Conservation (phyloP, 2,797 vertebrate species). For the Poeciliopsis infans region DNA sequence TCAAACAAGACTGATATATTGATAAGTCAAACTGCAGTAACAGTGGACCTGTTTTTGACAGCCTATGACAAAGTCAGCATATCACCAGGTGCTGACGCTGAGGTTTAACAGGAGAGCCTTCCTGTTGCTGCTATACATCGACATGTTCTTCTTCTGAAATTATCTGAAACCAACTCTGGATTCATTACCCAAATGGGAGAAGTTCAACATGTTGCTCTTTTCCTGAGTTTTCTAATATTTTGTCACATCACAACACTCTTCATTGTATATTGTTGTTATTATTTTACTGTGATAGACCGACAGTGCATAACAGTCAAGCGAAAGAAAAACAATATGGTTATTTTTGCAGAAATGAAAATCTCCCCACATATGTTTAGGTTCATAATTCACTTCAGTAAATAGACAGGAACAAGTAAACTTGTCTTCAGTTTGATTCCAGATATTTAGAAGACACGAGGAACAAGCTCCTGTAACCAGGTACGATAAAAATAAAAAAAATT, state of each 20-base stretch:
- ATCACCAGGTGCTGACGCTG: constrained; percentile 1
- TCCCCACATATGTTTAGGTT: background rate
- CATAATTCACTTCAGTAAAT: background rate
- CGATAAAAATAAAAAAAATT: background rate
- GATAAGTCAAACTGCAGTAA: background rate
- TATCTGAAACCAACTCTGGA: background rate
- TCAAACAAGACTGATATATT: background rate
- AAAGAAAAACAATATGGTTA: background rate
- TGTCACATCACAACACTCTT: background rate
- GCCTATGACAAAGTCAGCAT: constrained; percentile 9
- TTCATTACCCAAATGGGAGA: constrained; percentile 6
- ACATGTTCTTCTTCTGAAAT: constrained; percentile 14
- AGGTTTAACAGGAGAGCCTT: constrained; percentile 20
- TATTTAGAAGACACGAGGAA: background rate
- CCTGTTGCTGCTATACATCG: background rate
- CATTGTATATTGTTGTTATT: background rate
- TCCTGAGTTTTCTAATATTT: background rate
- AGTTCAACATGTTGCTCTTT: background rate
- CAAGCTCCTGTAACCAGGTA: background rate
- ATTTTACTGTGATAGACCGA: background rate
- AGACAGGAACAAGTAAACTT: background rate
- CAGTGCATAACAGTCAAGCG: background rate
- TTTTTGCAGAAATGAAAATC: background rate
- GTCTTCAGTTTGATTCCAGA: background rate
- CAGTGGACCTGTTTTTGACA: constrained; percentile 18